Percentiles rank a stretch among this genome's conserved stretches.
Conservation (phyloP, 2,797 vertebrate species). For the Sitta carolinensis region DNA sequence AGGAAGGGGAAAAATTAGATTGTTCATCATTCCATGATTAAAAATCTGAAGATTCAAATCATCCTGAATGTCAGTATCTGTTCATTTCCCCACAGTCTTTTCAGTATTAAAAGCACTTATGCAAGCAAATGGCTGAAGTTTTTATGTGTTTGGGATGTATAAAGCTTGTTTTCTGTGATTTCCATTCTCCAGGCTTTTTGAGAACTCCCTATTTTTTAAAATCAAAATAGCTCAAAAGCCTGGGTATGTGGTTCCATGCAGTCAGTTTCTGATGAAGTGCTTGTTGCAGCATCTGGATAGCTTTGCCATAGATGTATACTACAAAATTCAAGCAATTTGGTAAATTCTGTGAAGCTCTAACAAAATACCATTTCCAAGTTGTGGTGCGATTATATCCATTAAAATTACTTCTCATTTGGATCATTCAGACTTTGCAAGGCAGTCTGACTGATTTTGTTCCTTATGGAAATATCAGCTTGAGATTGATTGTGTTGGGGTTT, state of each 20-base stretch:
- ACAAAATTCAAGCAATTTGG: not conserved
- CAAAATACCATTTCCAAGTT: not conserved
- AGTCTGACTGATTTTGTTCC: not conserved
- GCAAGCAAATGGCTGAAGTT: not conserved
- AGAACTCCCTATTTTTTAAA: not conserved
- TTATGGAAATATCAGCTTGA: not conserved
- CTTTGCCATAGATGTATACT: not conserved
- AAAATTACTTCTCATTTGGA: not conserved
- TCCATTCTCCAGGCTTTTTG: not conserved
- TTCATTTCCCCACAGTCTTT: not conserved
- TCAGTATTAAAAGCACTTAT: not conserved
- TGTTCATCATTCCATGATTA: not conserved
- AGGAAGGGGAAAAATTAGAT: not conserved
- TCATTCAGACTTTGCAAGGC: not conserved
- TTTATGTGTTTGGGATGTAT: not conserved
- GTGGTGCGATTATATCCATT: not conserved
- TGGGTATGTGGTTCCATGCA: not conserved
- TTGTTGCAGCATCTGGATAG: not conserved
- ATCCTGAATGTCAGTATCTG: not conserved
- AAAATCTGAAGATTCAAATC: not conserved
- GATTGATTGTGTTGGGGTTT: not conserved
- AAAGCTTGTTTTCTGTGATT: not conserved
- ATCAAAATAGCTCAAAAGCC: not conserved
- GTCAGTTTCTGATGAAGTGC: not conserved
- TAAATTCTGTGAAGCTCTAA: not conserved